Conservation (phyloP, 2,888 invertebrate species). For the Scaptomyza caliginosa region DNA sequence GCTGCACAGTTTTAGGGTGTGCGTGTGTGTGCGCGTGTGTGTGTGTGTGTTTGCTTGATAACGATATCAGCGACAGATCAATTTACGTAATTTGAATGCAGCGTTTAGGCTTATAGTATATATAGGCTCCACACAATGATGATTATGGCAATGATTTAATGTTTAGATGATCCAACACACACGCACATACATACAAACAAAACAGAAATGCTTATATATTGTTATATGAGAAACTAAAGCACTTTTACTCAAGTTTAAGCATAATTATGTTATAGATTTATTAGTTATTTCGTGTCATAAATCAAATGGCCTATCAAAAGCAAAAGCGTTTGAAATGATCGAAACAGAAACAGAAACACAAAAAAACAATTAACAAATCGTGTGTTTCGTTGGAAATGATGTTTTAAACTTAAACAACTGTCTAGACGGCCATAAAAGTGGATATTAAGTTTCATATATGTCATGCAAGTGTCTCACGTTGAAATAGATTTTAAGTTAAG, state of each 20-base stretch:
- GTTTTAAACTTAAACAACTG: background rate
- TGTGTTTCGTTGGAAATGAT: background rate
- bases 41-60: slow-evolving; percentile 30
- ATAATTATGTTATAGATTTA: background rate
- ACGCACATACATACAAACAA: background rate
- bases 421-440: slow-evolving; percentile 3
- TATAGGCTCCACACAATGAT: slow-evolving; percentile 18
- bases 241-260: background rate
- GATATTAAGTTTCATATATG: slow-evolving; percentile 17
- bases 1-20: slow-evolving; percentile 3
- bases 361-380: background rate
- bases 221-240: background rate
- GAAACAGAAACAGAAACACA: background rate
- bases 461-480: slow-evolving; percentile 8
- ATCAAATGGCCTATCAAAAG: background rate
- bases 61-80: slow-evolving; percentile 58
- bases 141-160: slow-evolving; percentile 54
- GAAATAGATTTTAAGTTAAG: background rate
- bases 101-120: slow-evolving; percentile 41
- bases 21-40: background rate
- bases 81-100: slow-evolving; percentile 65
- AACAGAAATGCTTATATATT: no score
- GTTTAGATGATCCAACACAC: slow-evolving; percentile 27
- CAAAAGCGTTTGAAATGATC: background rate
- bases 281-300: background rate